Evolutionary conservation across 2,113 vertebrate genomes (phyloP), one percentile per base, ranked within the genome.

Genomic region (Caloenas nicobarica): DNA sequence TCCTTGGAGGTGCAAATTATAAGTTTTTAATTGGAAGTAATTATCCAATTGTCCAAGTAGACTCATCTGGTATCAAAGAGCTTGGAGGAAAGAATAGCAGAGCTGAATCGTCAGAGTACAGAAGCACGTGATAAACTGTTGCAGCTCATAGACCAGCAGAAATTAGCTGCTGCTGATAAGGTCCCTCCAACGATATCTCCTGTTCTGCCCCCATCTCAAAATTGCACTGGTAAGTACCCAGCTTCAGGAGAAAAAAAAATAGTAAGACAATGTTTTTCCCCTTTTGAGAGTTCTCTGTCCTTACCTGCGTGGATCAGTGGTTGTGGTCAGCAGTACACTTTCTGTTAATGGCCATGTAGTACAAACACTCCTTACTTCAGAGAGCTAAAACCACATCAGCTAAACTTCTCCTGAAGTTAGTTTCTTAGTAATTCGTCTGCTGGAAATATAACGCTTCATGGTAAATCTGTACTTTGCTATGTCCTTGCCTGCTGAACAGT

Each of bases 141-240:
- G 83, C 98, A 98, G 83, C 97, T 99, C 34, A 99, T 99, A 61
- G 99, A 99, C 48, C 98, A 99, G 89, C 99, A 99, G 96, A 99
- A 98, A 65, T 97, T 86, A 62, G 96, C 88, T 54, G 81, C 96
- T 58, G 95, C 94, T 16, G 70, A 73, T 81, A 84, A 48, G 22
- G 91, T 88, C 26, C 98, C 98, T 34, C 97, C 97, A 9, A 36
- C 85, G 26, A 40, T 74, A 54, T 98, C 98, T 42, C 98, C 98
- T 61, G 91, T 98, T 93, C 97, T 97, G 14, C 69, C 98, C 4
- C 92, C 97, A 68, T 81, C 97, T 81, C 65, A 90, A 94, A 89
- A 92, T 86, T 72, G 71, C 60, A 44, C 96, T 91, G 97, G 98
- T 98, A 81, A 64, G 97, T 97, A 87, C 29, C 58, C 33, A 76